Percentiles rank a stretch among this genome's conserved stretches.
phyloP scores from a whole-genome alignment of 2,113 vertebrate genomes.

The Columbina picui region DNA sequence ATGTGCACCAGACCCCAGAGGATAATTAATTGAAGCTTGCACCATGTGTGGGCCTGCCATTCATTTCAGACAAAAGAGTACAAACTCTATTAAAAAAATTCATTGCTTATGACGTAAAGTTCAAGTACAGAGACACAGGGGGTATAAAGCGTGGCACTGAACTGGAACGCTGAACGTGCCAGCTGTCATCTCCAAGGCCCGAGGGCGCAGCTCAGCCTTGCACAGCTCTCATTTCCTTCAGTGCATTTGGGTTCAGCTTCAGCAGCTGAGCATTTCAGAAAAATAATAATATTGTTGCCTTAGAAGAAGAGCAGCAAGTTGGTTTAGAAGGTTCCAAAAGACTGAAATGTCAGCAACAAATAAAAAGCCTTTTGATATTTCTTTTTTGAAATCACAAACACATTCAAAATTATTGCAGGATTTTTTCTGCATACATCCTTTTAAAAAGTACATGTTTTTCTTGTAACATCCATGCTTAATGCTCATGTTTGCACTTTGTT shows the following conservation, averaged over 20 bases:
- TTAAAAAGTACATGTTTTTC: neutral
- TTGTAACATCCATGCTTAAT: neutral
- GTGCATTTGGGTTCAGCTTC: neutral
- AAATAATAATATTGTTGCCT: neutral
- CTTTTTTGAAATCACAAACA: neutral
- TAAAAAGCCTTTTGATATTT: neutral
- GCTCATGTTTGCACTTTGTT: neutral
- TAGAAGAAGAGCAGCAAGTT: neutral
- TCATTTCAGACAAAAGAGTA: conserved; percentile 46
- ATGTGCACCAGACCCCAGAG: neutral
- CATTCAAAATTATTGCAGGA: neutral
- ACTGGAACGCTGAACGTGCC: neutral
- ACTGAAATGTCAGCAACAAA: neutral
- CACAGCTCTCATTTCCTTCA: neutral
- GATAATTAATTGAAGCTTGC: conserved; percentile 21
- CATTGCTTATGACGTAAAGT: conserved; percentile 9
- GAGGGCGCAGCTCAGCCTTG: rapidly evolving
- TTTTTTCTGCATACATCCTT: neutral
- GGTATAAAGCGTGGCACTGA: neutral
- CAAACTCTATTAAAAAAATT: conserved; percentile 23
- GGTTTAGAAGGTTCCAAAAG: neutral
- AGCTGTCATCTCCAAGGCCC: neutral
- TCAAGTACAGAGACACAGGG: neutral
- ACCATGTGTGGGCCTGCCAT: conserved; percentile 38
- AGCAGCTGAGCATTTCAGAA: neutral